Evolutionary conservation across 2,888 invertebrate species (phyloP).

Genomic region (Troglohyphantes excavatus): DNA sequence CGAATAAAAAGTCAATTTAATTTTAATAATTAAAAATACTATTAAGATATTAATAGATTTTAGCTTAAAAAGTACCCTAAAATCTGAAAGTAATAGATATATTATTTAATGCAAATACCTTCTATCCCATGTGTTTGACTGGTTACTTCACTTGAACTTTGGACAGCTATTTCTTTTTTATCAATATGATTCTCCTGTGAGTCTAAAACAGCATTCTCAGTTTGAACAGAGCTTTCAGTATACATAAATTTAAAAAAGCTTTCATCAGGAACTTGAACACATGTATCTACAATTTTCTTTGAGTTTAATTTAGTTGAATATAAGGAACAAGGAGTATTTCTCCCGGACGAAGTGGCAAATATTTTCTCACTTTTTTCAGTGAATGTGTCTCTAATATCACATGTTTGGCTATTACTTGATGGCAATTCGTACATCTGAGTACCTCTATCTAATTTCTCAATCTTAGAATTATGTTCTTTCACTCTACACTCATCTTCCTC

Average conservation of each 20-base stretch:
- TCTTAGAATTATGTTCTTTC: slow-evolving; percentile 7
- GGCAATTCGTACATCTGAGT: slow-evolving; percentile 55
- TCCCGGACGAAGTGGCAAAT: not conserved
- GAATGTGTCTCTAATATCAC: not conserved
- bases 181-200: not conserved
- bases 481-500: slow-evolving; percentile 41
- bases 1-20: too few relatives aligned
- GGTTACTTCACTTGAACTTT: not conserved
- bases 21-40: too few relatives aligned
- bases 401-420: slow-evolving; percentile 3
- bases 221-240: slow-evolving; percentile 28
- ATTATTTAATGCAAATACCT: not conserved
- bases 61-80: too few relatives aligned
- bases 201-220: slow-evolving; percentile 6
- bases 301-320: not conserved
- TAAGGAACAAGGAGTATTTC: not conserved
- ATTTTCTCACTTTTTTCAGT: not conserved
- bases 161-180: not conserved
- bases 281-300: slow-evolving; percentile 21
- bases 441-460: slow-evolving; percentile 41
- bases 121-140: not conserved
- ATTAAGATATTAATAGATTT: too few relatives aligned
- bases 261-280: slow-evolving; percentile 56
- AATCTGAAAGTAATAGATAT: too few relatives aligned
- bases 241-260: not conserved